Evolutionary conservation across 2,888 invertebrate species (phyloP), one percentile per base, ranked within the genome.

Genomic region (Plusia festucae): DNA sequence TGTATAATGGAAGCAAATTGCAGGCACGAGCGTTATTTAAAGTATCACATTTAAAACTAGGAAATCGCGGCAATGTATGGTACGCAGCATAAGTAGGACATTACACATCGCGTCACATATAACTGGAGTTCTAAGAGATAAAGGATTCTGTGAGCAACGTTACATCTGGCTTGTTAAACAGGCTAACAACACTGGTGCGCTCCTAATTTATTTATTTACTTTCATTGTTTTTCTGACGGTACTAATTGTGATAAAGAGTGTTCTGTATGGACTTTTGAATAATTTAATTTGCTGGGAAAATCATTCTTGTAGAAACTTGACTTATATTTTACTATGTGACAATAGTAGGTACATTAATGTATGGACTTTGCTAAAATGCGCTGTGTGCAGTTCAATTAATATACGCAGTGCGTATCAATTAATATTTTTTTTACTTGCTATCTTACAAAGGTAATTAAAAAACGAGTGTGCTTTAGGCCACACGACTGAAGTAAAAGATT

Each of bases 41-140:
- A 73, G 56, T 22, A 66, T 44, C 60, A 18, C 53, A 27, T 66
- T 66, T 73, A 59, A 73, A 65, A 73, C 70, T 70, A 70, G 58
- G 61, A 62, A 73, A 65, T 73, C 34, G 59, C 34, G n/a, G 53
- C 58, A 62, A 60, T 70, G 40, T 40, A 46, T 32, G 58, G 70
- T 18, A 53, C 56, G 51, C 22, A 49, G 32, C n/a, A 62, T 56
- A 68, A 74, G 63, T 61, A 20, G 61, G 16, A 27, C 60, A 73
- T 73, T 73, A 73, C 54, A 62, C 59, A 53, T 60, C 56, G 69
- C 60, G 46, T 52, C 53, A 44, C 53, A 62, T 68, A 64, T 65
- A 73, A 66, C 56, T 49, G 56, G 32, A 51, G 30, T 46, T 40
- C 60, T 40, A 53, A 51, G 55, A 61, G 53, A 60, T 63, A 55